These are phyloP conservation scores for Ptychochromis oligacanthus DNA, from an alignment of 2,113 vertebrate genomes.

Conservation along the genomic window DNA sequence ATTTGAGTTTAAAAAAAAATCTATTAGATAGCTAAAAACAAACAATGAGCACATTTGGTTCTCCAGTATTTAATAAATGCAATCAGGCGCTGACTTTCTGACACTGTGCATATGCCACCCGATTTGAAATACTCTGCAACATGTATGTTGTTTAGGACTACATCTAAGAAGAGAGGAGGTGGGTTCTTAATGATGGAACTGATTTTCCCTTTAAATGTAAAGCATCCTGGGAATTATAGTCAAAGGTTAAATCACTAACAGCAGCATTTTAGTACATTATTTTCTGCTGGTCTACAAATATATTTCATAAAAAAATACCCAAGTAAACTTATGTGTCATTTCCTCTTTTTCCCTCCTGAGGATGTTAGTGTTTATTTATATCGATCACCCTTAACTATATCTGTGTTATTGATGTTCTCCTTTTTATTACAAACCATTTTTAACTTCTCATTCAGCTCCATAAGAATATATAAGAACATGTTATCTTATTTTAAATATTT, in stretches of 20 bases:
- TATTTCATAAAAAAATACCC: neutral
- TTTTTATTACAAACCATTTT: neutral
- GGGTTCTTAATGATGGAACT: neutral
- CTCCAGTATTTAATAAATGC: neutral
- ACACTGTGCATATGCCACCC: neutral
- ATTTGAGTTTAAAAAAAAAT: neutral
- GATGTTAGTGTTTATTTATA: neutral
- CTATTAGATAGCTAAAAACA: neutral
- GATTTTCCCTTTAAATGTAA: neutral
- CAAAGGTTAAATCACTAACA: neutral
- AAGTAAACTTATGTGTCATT: neutral
- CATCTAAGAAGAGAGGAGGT: neutral
- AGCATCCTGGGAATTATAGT: neutral
- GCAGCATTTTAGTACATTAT: neutral
- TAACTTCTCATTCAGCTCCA: neutral
- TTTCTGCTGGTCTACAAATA: slow-evolving; percentile 16
- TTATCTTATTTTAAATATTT: neutral
- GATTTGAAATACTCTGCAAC: neutral
- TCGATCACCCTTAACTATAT: neutral
- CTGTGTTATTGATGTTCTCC: neutral
- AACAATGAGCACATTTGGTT: neutral
- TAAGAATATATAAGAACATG: neutral
- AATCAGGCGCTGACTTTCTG: too few relatives aligned
- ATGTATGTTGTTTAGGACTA: neutral
- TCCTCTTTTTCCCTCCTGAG: neutral